Evolutionary conservation across 2,888 invertebrate species (phyloP).

Genomic region (Oxycera nigricornis): DNA sequence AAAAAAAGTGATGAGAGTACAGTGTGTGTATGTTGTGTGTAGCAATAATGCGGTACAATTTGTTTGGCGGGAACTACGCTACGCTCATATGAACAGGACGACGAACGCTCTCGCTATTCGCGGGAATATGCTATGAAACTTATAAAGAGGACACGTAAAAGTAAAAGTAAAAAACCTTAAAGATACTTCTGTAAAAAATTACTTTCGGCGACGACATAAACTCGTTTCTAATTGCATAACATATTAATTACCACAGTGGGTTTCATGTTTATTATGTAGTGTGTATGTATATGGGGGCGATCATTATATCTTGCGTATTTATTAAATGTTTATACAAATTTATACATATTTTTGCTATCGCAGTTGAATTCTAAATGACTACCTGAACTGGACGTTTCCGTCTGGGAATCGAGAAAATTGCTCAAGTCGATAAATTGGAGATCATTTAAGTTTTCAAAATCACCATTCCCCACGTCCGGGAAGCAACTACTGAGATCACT

Average conservation of each 20-base stretch:
- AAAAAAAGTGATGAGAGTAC: conserved; percentile 15
- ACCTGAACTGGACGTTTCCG: conserved; percentile 47
- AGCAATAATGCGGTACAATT: neutral
- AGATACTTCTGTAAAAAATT: conserved; percentile 30
- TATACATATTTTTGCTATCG: conserved; percentile 45
- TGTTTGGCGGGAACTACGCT: neutral
- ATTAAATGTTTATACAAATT: conserved; percentile 5
- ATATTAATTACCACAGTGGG: conserved; percentile 2
- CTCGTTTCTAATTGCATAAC: neutral
- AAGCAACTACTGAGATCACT: conserved; percentile 22
- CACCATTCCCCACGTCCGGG: neutral
- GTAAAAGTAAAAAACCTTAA: conserved; percentile 35
- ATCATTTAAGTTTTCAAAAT: conserved; percentile 33
- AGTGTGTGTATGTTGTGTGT: neutral
- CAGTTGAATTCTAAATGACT: conserved; percentile 49
- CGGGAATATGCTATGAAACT: conserved; percentile 3
- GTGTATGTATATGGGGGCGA: conserved; percentile 16
- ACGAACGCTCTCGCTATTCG: neutral
- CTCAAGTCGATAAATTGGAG: conserved; percentile 41
- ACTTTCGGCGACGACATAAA: conserved; percentile 4
- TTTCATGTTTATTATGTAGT: neutral
- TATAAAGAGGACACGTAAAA: conserved; percentile 23
- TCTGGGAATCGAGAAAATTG: conserved; percentile 44
- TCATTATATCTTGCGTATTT: conserved; percentile 1
- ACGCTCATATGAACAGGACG: neutral